Conservation (phyloP, 2,888 invertebrate genomes). For the Ophraella communa region DNA sequence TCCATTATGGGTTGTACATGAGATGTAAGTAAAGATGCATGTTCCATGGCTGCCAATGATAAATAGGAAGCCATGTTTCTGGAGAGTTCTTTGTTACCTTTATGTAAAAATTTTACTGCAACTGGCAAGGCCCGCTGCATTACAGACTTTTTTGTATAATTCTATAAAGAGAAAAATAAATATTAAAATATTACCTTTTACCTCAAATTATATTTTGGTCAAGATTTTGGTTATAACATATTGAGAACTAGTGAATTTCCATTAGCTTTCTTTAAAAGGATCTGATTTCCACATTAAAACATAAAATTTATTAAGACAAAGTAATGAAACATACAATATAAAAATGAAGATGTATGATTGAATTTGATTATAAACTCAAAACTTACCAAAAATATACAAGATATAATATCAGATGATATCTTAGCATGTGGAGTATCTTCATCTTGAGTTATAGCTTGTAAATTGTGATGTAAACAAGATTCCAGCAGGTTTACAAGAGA, state of each 20-base stretch:
- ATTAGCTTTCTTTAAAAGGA: no score
- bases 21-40: conserved; percentile 82
- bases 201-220: background rate
- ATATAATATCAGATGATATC: conserved; percentile 93
- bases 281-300: no score
- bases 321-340: no score
- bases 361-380: background rate
- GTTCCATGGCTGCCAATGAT: conserved; percentile 90
- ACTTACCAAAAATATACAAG: conserved; percentile 89
- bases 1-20: conserved; percentile 91
- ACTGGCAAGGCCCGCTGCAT: conserved; percentile 89
- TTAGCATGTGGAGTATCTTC: conserved; percentile 96
- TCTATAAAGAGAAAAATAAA: conserved; percentile 60
- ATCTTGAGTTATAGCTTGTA: conserved; percentile 78
- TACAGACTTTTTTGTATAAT: conserved; percentile 73
- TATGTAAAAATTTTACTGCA: conserved; percentile 89
- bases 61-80: conserved; percentile 91
- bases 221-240: no score
- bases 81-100: conserved; percentile 88
- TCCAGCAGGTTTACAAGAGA: conserved; percentile 84
- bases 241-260: no score
- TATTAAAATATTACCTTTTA: no score
- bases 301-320: no score
- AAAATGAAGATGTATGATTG: background rate
- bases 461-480: conserved; percentile 87